phyloP scores from a whole-genome alignment of 2,113 vertebrate species.

The Reinhardtius hippoglossoides region DNA sequence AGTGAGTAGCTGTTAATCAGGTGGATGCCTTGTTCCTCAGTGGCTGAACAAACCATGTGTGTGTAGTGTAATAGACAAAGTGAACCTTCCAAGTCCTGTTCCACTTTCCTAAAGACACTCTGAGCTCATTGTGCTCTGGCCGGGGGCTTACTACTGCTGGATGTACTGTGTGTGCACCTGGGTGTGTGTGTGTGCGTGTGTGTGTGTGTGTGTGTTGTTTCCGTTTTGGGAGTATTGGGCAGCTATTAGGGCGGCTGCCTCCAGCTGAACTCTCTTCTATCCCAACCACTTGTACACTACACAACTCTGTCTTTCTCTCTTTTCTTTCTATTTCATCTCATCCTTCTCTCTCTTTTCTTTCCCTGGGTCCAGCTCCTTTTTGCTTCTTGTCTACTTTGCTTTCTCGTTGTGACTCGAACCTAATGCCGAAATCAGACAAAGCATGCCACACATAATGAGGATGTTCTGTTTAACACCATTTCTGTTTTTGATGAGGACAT shows the following conservation, averaged over 20 bases:
- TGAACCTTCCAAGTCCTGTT: constrained; percentile 58
- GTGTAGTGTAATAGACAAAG: constrained; percentile 68
- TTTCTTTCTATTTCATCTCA: no score
- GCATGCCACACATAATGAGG: no score
- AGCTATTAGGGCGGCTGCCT: constrained; percentile 47
- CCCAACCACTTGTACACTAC: constrained; percentile 10
- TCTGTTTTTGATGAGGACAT: no score
- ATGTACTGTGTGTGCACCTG: constrained; percentile 39
- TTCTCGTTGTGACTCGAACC: no score
- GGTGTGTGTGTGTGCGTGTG: not conserved
- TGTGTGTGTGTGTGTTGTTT: not conserved
- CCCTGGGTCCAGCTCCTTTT: no score
- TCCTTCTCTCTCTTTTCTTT: no score
- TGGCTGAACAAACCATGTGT: constrained; percentile 51
- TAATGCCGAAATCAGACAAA: no score
- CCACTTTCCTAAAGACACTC: constrained; percentile 5
- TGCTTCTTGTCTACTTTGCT: no score
- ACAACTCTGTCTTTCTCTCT: no score
- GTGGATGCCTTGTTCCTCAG: constrained; percentile 23
- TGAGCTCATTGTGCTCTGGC: constrained; percentile 60
- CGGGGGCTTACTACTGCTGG: constrained; percentile 59
- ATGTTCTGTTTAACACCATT: no score
- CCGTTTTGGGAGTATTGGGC: constrained; percentile 53
- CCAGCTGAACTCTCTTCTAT: constrained; percentile 54
- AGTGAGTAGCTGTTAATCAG: constrained; percentile 35